phyloP scores from a whole-genome alignment of 1,140 invertebrate genomes.

The Ditylenchus dipsaci region DNA sequence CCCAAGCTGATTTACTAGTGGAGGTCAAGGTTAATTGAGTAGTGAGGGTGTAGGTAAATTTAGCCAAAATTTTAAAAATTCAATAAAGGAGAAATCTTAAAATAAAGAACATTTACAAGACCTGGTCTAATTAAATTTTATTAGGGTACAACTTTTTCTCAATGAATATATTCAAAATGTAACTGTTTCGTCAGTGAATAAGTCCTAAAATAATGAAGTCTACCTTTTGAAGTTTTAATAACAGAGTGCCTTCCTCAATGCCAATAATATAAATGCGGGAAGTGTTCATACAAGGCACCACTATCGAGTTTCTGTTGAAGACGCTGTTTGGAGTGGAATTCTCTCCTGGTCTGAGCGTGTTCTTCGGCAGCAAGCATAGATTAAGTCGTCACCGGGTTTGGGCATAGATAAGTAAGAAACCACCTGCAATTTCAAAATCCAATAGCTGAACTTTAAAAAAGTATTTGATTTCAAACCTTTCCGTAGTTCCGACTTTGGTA shows the following conservation, averaged over 20 bases:
- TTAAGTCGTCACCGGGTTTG: slow-evolving; percentile 23
- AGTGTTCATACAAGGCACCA: slow-evolving; percentile 39
- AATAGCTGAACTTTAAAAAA: background rate
- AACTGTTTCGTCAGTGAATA: no score
- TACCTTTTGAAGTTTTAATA: slow-evolving; percentile 29
- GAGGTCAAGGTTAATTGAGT: no score
- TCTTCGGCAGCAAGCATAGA: slow-evolving; percentile 22
- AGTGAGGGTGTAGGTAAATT: no score
- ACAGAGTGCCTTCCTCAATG: slow-evolving; percentile 21
- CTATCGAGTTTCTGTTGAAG: slow-evolving; percentile 2
- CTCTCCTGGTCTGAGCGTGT: slow-evolving; percentile 9
- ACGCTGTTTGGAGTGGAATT: background rate
- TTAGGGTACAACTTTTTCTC: no score
- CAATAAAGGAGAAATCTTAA: no score
- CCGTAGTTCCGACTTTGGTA: slow-evolving; percentile 35
- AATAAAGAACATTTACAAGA: no score
- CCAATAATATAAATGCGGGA: slow-evolving; percentile 33
- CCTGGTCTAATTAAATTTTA: no score
- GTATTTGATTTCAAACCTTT: slow-evolving; percentile 18
- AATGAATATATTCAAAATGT: no score
- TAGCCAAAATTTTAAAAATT: no score
- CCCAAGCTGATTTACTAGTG: no score
- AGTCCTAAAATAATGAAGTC: background rate
- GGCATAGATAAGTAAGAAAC: slow-evolving; percentile 21
- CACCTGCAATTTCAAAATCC: slow-evolving; percentile 11